Evolutionary conservation across 2,888 invertebrate genomes (phyloP), one percentile per base, ranked within the genome.

Genomic region (Orchesella flavescens): DNA sequence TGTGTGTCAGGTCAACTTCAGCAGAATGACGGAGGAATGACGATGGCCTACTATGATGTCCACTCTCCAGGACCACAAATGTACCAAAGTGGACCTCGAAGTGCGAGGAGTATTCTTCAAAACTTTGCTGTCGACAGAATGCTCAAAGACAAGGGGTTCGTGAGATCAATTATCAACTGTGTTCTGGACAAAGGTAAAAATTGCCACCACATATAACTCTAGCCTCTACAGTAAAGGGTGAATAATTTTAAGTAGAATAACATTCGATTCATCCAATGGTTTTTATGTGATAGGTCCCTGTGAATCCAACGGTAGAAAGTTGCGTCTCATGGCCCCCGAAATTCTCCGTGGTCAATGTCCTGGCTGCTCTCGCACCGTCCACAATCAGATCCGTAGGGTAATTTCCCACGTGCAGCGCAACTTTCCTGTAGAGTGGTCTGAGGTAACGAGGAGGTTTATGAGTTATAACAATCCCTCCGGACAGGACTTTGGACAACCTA

Each of bases 371-470:
- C 84, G 87, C 65, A 86, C 87, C n/a, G 86, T 87, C 13, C 87
- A 87, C 74, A 84, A 85, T 7, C 94, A 95, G 91, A 94, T 95
- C 88, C 93, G 94, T 89, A 93, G 93, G 89, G 94, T 95, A 44
- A 91, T 95, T 13, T 92, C 93, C 19, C 94, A 94, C 90, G 93
- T 95, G 76, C 94, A 95, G 89, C 91, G 93, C 88, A 93, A 94
- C 90, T 94, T 93, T 89, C 95, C 95, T 7, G 93, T 93, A 89
- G 94, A 95, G 90, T 95, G 94, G 94, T 92, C 93, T 1, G 87
- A 87, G 79, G 87, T 87, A 5, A 86, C 87, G 61, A 78, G 85
- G 49, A 59, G 82, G 17, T 82, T 82, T 71, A 82, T 82, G 82
- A 71, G 55, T 24, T 85, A 85, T 44, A 71, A 78, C 69, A 78